phyloP scores from a whole-genome alignment of 2,113 vertebrate genomes.

The Hemibagrus wyckioides region DNA sequence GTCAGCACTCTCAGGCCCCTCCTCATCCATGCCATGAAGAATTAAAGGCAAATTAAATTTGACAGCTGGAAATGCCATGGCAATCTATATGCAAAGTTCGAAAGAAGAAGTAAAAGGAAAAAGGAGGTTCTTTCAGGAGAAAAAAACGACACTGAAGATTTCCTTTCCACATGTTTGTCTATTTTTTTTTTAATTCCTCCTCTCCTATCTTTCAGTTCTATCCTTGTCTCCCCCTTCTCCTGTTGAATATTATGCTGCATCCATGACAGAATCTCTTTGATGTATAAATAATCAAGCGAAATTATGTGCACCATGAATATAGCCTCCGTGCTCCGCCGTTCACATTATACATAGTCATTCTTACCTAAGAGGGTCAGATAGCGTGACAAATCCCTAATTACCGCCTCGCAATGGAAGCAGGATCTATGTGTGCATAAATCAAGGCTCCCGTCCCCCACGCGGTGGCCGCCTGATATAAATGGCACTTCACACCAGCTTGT shows the following conservation, averaged over 20 bases:
- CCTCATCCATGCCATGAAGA: constrained; percentile 90
- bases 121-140: constrained; percentile 60
- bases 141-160: constrained; percentile 86
- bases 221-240: constrained; percentile 24
- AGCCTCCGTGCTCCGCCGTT: constrained; percentile 83
- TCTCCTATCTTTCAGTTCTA: constrained; percentile 17
- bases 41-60: constrained; percentile 99
- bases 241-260: constrained; percentile 89
- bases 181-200: not conserved
- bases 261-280: constrained; percentile 89
- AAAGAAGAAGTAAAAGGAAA: constrained; percentile 40
- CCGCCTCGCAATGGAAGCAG: constrained; percentile 86
- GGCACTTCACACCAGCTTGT: constrained; percentile 77
- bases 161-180: constrained; percentile 72
- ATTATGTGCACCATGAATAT: constrained; percentile 83
- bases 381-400: constrained; percentile 99
- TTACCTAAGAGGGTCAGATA: constrained; percentile 99
- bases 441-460: constrained; percentile 79
- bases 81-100: constrained; percentile 97
- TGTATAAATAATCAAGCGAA: constrained; percentile 99
- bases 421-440: constrained; percentile 98
- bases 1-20: constrained; percentile 82
- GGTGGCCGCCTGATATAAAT: constrained; percentile 82
- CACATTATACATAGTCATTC: constrained; percentile 98
- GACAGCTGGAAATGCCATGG: constrained; percentile 95